Percentiles rank a stretch among this genome's conserved stretches.
phyloP scores from a whole-genome alignment of 2,113 vertebrate genomes.

The Leucosticte australis region DNA sequence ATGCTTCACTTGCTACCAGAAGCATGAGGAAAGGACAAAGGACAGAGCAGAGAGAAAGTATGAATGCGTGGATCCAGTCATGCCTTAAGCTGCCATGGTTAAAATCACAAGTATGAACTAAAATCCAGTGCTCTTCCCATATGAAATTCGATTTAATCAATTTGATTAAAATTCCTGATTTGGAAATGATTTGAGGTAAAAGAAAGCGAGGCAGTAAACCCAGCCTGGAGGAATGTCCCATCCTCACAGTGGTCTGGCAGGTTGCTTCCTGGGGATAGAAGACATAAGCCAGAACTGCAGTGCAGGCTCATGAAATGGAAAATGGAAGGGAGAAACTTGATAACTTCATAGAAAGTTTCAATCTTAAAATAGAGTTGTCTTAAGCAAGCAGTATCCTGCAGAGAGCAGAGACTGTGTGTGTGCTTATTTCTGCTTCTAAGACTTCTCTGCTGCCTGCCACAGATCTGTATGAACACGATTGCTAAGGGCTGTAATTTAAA shows the following conservation, averaged over 20 bases:
- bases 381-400: background rate
- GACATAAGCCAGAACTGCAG: background rate
- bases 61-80: rapidly evolving
- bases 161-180: background rate
- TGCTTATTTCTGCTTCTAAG: background rate
- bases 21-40: background rate
- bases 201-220: background rate
- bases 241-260: background rate
- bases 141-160: background rate
- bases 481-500: background rate
- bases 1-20: background rate
- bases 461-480: background rate
- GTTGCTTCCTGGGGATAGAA: background rate
- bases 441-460: background rate
- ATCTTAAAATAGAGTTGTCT: background rate
- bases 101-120: background rate
- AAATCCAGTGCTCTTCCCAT: background rate
- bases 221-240: background rate
- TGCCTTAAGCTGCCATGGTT: background rate
- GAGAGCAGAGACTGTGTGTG: background rate
- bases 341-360: background rate
- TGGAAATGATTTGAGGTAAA: slow-evolving; percentile 3
- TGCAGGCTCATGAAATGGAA: background rate
- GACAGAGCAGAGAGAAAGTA: background rate
- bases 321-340: background rate